Base-by-base conservation (phyloP, 2,113 vertebrate species). In the Callochromis pleurospilus region DNA sequence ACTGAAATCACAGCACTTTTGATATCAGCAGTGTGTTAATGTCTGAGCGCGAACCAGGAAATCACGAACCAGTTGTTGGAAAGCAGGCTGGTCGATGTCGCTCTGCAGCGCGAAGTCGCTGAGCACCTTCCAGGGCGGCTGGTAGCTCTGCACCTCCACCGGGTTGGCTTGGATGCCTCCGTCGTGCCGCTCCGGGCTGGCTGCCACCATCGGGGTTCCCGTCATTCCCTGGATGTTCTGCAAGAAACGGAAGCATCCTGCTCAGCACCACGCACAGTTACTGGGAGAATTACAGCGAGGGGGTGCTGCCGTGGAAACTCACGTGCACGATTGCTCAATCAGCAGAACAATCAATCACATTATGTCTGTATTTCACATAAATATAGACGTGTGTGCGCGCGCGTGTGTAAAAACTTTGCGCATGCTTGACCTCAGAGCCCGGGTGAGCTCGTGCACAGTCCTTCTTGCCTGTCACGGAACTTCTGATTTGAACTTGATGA, bases 191-290 rank as follows among this genome's bases (percentile, higher is more conserved):
- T 99, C 98, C 6, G 99, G 99, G 94, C 99, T 99, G 84, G 98
- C 97, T 54, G 99, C 99, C 94, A 99, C 99, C 99, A 99, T 99
- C 38, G 98, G 98, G 89, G 98, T 99, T 89, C 99, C 99, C 80
- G 99, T 99, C 98, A 99, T 98, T 80, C 99, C 99, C 87, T 99
- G 98, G 95, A 99, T 99, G 95, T 99, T 99, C 98, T 99, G 97
- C 79, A 94, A 96, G 13, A 51, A 26, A 38, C 79, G 12, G 14
- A 51, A 9, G 5, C 8, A 6, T 12, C 4, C 24, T 10, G 79
- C 80, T 91, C 54, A 89, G 77, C 12, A 40, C 19, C 54, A 42
- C 13, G 12, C 24, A 83, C 36, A 42, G 14, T 55, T 9, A 70
- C 9, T 45, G 51, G 4, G 21, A 45, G 58, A 19, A 49, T 82